Evolutionary conservation across 1,140 invertebrate species (phyloP).

Genomic region (Pseudomyrmex concolor): DNA sequence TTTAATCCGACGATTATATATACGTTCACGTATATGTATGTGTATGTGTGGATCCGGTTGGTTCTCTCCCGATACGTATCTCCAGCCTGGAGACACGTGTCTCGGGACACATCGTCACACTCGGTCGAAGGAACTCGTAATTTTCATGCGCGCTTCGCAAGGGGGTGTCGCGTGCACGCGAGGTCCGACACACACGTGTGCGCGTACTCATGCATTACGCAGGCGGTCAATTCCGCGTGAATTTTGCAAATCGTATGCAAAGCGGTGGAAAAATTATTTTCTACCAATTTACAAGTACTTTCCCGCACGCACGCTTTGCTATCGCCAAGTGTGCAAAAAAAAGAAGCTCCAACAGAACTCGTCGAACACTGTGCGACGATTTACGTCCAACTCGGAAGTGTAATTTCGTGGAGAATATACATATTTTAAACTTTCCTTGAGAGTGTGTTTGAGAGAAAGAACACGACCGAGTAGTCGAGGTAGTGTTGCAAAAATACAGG

Average conservation of each 20-base stretch:
- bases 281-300: background rate
- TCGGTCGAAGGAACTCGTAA: constrained; percentile 21
- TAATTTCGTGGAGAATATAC: no score
- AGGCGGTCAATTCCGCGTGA: constrained; percentile 4
- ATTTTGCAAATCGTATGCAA: constrained; percentile 22
- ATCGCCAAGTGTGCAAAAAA: no score
- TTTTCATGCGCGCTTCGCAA: constrained; percentile 19
- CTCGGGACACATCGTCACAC: background rate
- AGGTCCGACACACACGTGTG: constrained; percentile 8
- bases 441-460: no score
- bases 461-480: background rate
- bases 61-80: constrained; percentile 30
- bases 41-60: background rate
- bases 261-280: background rate
- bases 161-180: constrained; percentile 10
- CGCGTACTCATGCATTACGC: constrained; percentile 6
- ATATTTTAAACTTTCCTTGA: no score
- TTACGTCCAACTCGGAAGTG: no score
- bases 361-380: no score
- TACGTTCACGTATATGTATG: no score
- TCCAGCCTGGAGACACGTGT: constrained; percentile 49
- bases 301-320: no score
- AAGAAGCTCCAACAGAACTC: no score
- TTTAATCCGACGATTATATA: constrained; percentile 55
- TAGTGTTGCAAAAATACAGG: constrained; percentile 27